Percentiles rank a stretch among this genome's conserved stretches.
Evolutionary conservation across 53 echinoderm and acorn worm genomes (phyloP).

Genomic region (Zoroaster sp.): DNA sequence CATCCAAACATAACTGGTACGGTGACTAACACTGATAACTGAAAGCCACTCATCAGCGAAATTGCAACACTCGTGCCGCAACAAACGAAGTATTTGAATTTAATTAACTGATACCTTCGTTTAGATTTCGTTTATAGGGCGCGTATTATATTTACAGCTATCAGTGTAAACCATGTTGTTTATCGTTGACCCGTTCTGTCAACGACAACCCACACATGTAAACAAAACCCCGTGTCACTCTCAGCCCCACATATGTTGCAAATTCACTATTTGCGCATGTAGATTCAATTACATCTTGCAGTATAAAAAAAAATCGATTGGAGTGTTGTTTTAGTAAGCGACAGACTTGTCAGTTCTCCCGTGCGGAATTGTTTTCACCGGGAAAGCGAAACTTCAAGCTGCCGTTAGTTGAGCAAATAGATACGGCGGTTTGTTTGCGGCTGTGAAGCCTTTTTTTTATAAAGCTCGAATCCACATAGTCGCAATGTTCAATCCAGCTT

Average conservation of each 20-base stretch:
- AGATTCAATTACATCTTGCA: conserved; percentile 2
- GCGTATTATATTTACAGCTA: neutral
- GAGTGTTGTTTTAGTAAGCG: neutral
- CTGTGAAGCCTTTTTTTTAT: neutral
- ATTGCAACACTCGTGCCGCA: neutral
- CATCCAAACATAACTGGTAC: no score
- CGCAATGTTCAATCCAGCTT: no score
- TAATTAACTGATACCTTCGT: conserved; percentile 14
- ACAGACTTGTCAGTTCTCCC: neutral
- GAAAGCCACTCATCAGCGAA: no score
- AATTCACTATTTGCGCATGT: neutral
- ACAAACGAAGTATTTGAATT: neutral
- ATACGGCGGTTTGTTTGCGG: neutral
- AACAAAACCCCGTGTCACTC: neutral
- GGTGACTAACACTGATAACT: no score
- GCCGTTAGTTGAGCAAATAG: conserved; percentile 1
- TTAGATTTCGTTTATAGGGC: neutral
- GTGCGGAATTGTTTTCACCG: neutral
- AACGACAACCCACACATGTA: neutral
- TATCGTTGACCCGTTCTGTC: neutral
- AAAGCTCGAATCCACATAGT: no score
- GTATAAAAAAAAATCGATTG: neutral
- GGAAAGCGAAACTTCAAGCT: neutral
- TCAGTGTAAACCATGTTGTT: neutral
- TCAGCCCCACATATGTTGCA: neutral